A percentile compares a stretch with the other conserved stretches of the same genome.
phyloP scores from a whole-genome alignment of 2,113 vertebrate species.

The Vidua macroura region DNA sequence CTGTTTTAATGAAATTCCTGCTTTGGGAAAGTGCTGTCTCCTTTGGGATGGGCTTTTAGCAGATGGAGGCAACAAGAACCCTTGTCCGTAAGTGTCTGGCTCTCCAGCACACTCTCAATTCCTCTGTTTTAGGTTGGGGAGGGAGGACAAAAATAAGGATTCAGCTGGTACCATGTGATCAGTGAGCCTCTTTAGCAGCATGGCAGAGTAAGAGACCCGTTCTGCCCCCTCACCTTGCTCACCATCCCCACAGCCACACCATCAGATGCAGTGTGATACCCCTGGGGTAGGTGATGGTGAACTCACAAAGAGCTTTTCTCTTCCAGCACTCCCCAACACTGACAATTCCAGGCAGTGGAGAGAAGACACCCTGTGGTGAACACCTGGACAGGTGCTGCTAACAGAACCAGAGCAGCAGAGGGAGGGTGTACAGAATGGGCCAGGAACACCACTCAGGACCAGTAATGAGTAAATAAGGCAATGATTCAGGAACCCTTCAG shows the following conservation, averaged over 20 bases:
- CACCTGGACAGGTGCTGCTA: not conserved
- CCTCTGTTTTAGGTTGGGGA: not conserved
- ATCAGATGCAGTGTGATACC: fast-evolving
- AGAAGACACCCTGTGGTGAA: fast-evolving
- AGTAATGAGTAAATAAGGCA: not conserved
- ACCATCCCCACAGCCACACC: not conserved
- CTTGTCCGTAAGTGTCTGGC: not conserved
- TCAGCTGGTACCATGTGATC: not conserved
- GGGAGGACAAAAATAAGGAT: not conserved
- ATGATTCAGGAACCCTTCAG: not conserved
- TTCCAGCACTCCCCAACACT: not conserved
- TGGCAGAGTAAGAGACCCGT: fast-evolving
- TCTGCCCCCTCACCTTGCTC: not conserved
- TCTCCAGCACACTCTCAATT: not conserved
- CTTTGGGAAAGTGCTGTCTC: not conserved
- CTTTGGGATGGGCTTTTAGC: not conserved
- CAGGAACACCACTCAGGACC: fast-evolving
- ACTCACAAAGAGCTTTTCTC: not conserved
- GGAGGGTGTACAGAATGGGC: fast-evolving
- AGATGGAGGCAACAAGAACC: not conserved
- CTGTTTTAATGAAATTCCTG: not conserved
- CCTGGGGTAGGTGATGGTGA: not conserved
- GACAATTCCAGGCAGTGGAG: not conserved
- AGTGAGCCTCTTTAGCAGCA: not conserved
- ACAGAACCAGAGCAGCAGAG: not conserved